A percentile compares a stretch with the other conserved stretches of the same genome.
phyloP scores from a whole-genome alignment of 2,888 invertebrate genomes.

The Lacanobia wlatinum region DNA sequence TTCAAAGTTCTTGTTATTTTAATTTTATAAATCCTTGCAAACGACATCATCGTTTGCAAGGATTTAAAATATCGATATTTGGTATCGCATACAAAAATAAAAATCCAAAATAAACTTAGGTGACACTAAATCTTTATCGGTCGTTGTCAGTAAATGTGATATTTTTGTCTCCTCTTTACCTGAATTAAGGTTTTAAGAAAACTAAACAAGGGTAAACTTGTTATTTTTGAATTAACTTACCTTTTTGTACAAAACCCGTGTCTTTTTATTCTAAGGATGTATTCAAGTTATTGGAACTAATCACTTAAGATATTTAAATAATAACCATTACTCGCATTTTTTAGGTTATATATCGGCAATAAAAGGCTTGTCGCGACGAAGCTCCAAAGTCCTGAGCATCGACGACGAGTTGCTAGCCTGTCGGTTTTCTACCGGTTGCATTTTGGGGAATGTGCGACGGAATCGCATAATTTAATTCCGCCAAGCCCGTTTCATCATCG shows the following conservation, averaged over 20 bases:
- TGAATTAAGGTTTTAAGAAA: constrained; percentile 25
- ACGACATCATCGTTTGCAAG: no score
- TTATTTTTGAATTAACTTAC: neutral
- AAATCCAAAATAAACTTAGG: neutral
- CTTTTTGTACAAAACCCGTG: neutral
- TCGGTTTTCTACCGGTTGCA: no score
- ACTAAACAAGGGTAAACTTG: constrained; percentile 11
- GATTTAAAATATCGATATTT: constrained; percentile 23
- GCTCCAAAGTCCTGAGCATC: no score
- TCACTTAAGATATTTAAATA: neutral
- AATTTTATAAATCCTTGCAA: neutral
- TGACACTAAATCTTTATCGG: constrained; percentile 45
- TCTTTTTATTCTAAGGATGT: neutral
- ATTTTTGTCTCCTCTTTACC: constrained; percentile 38
- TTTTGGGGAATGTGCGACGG: no score
- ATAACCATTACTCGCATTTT: no score
- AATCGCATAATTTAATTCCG: no score
- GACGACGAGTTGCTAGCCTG: no score
- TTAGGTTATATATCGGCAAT: no score
- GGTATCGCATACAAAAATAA: constrained; percentile 24
- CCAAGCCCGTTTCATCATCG: no score
- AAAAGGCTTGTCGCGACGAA: no score
- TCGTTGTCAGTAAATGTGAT: constrained; percentile 44
- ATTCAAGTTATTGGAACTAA: neutral
- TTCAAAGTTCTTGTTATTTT: neutral